Percentiles rank a stretch among this genome's conserved stretches.
Conservation (phyloP, 2,888 invertebrate species). For the Fragum sueziense region DNA sequence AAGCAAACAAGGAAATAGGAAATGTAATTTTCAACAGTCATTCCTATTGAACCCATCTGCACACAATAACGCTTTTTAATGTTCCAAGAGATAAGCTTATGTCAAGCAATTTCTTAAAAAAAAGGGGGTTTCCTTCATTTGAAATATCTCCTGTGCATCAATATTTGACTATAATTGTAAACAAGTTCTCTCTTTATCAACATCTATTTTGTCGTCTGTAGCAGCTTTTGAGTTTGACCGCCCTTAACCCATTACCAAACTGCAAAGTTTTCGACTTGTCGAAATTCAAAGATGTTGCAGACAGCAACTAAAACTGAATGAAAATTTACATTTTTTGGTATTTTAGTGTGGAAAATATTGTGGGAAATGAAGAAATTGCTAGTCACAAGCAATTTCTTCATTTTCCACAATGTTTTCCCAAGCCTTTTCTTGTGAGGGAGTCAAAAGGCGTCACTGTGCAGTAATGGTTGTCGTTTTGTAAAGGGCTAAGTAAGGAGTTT, state of each 20-base stretch:
- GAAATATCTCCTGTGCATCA: background rate
- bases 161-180: background rate
- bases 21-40: background rate
- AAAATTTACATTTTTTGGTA: too few relatives aligned
- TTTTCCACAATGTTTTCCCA: slow-evolving; percentile 3
- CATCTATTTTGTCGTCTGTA: too few relatives aligned
- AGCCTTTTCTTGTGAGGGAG: too few relatives aligned
- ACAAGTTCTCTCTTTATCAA: too few relatives aligned
- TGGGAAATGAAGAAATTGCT: background rate
- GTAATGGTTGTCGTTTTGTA: too few relatives aligned
- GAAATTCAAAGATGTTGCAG: too few relatives aligned
- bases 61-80: background rate
- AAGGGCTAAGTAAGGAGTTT: too few relatives aligned
- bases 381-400: background rate
- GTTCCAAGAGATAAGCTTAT: background rate
- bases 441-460: too few relatives aligned
- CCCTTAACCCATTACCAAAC: too few relatives aligned
- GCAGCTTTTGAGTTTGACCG: too few relatives aligned
- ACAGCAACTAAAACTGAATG: too few relatives aligned
- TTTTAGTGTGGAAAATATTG: background rate
- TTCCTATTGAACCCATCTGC: background rate
- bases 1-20: background rate
- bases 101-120: background rate
- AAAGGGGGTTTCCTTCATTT: background rate
- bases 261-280: too few relatives aligned